A percentile compares a stretch with the other conserved stretches of the same genome.
Evolutionary conservation across 35 echinoderm and acorn worm species (phyloP).

Genomic region (Lytechinus pictus): DNA sequence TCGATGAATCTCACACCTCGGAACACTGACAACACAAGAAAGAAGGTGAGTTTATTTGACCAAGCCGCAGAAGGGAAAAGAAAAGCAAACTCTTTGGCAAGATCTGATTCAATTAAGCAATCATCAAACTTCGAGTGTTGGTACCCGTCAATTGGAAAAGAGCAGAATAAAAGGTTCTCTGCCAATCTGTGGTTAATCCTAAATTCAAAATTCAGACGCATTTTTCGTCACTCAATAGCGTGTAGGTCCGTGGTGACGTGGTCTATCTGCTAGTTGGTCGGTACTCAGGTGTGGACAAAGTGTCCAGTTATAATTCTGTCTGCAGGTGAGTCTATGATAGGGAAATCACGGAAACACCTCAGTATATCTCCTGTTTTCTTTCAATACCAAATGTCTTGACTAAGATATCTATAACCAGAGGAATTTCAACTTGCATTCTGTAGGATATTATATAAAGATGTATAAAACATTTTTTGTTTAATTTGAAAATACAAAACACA

Average conservation of each 20-base stretch:
- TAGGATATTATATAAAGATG: too few species aligned
- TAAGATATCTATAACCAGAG: too few species aligned
- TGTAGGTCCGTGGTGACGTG: too few species aligned
- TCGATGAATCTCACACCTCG: constrained; percentile 20
- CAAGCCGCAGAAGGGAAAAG: neutral
- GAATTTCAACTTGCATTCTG: too few species aligned
- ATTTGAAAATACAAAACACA: too few species aligned
- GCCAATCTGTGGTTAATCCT: neutral
- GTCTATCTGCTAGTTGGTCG: too few species aligned
- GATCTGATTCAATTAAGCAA: neutral
- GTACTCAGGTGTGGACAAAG: neutral
- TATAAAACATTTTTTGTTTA: too few species aligned
- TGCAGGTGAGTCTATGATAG: neutral
- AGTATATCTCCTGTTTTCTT: too few species aligned
- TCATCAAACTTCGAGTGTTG: neutral
- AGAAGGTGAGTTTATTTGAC: neutral
- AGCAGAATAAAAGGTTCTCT: neutral
- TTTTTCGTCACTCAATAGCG: too few species aligned
- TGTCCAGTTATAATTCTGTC: neutral
- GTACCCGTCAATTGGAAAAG: neutral
- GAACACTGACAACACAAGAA: neutral
- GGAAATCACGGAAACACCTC: too few species aligned
- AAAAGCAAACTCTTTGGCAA: neutral
- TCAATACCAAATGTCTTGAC: too few species aligned
- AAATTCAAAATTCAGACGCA: neutral